Base-by-base conservation (phyloP, 2,797 vertebrate species). In the Choloepus didactylus region DNA sequence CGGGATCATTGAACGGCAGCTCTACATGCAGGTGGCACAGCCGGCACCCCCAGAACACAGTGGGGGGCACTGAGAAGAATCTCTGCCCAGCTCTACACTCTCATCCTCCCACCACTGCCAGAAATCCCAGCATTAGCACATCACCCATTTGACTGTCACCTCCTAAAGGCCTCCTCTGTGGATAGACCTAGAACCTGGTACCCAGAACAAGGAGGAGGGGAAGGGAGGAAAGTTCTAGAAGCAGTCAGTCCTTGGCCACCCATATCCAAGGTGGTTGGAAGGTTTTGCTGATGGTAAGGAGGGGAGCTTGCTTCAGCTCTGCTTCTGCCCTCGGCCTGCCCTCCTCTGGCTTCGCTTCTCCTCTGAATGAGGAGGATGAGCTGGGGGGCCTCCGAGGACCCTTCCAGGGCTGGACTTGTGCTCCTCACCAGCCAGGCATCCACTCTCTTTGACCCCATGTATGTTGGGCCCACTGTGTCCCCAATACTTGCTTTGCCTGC, bases 41-140 rank as follows among this genome's bases (percentile, higher is more conserved):
- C 29, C 49, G 23, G 27, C 29, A 69, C 25, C 10, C 0, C 21
- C 6, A 21, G 44, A 1, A 2, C 6, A 62, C 16, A 0, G 1
- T 9, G 31, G 44, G 41, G 70, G 70, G 7, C 25, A 18, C 19
- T 1, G 60, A 1, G 4, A 38, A n/a, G 9, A 6, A 5, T 64
- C 29, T 64, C 12, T 69, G 27, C 46, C 29, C 1, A 49, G 87
- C 51, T 15, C 15, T 1, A 1, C 41, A 9, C 29, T 49, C 25
- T 7, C 70, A 27, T 5, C 41, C 11, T 73, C 70, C 21, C 38
- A 6, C 16, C 46, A 21, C 16, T 7, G 38, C 31, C 10, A 69
- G 49, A 60, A 82, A 38, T 21, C 51, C 73, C 76, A 51, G 60
- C 0, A 0, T 31, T 16, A 41, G 4, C 6, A 25, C 44, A 11